Conservation (phyloP, 2,888 invertebrate genomes). For the Campaea margaritaria region DNA sequence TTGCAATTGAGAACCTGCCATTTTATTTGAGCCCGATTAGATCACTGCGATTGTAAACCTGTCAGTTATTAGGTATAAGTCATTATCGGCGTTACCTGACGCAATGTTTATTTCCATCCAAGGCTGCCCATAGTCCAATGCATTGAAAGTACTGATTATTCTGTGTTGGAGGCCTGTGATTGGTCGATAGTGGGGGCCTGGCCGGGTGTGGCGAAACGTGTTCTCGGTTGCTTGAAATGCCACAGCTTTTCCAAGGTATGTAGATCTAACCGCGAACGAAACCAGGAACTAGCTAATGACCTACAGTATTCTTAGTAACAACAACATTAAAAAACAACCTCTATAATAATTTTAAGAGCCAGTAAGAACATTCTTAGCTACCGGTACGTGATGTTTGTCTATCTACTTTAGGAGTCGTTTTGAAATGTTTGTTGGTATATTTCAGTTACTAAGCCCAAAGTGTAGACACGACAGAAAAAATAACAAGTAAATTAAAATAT, state of each 20-base stretch:
- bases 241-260: conserved; percentile 49
- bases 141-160: conserved; percentile 72
- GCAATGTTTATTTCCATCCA: conserved; percentile 67
- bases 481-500: no score
- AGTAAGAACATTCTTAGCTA: not conserved
- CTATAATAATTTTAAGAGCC: no score
- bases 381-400: not conserved
- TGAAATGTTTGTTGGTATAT: not conserved
- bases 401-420: not conserved
- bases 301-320: conserved; percentile 5
- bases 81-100: conserved; percentile 55
- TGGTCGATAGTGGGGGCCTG: conserved; percentile 76
- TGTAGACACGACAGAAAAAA: not conserved
- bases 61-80: conserved; percentile 29
- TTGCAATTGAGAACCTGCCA: no score
- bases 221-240: conserved; percentile 58
- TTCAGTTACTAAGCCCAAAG: not conserved
- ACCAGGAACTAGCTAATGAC: conserved; percentile 51
- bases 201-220: conserved; percentile 80
- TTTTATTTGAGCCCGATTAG: not conserved
- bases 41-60: conserved; percentile 19
- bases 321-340: not conserved
- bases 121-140: conserved; percentile 74
- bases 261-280: conserved; percentile 50
- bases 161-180: conserved; percentile 68